These are phyloP conservation scores for Spialia ferax DNA, from an alignment of 2,888 invertebrate species.

Conservation along the genomic window DNA sequence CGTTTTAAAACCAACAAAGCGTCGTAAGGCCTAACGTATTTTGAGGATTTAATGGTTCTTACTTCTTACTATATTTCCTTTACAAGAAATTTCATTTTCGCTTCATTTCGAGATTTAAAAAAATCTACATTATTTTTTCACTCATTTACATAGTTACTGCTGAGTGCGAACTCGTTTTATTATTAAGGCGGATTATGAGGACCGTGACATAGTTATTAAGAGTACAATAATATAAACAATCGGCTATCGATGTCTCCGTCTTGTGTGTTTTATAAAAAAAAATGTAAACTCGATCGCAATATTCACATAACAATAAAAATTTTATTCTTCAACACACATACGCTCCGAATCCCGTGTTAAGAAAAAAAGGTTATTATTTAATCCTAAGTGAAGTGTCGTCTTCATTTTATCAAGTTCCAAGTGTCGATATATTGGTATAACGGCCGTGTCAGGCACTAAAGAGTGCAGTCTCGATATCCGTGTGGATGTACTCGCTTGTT, in stretches of 20 bases:
- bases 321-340: constrained; percentile 68
- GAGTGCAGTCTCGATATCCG: constrained; percentile 80
- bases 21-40: too few relatives aligned
- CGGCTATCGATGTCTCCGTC: constrained; percentile 61
- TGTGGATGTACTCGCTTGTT: constrained; percentile 83
- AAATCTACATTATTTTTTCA: constrained; percentile 36
- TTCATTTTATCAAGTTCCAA: constrained; percentile 83
- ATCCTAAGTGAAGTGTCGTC: constrained; percentile 82
- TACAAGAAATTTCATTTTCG: neutral
- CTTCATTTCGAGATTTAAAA: constrained; percentile 11
- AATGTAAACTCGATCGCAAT: constrained; percentile 58
- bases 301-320: constrained; percentile 73
- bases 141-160: constrained; percentile 43
- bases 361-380: constrained; percentile 77
- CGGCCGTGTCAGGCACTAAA: constrained; percentile 77
- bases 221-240: constrained; percentile 67
- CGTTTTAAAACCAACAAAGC: too few relatives aligned
- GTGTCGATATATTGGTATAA: constrained; percentile 85
- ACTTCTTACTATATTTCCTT: neutral
- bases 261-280: constrained; percentile 63
- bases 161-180: constrained; percentile 49
- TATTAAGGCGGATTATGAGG: constrained; percentile 51
- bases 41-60: neutral
- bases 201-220: constrained; percentile 71
- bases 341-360: constrained; percentile 54